Base-by-base conservation (phyloP, 2,888 invertebrate species). In the Philaethria dido region DNA sequence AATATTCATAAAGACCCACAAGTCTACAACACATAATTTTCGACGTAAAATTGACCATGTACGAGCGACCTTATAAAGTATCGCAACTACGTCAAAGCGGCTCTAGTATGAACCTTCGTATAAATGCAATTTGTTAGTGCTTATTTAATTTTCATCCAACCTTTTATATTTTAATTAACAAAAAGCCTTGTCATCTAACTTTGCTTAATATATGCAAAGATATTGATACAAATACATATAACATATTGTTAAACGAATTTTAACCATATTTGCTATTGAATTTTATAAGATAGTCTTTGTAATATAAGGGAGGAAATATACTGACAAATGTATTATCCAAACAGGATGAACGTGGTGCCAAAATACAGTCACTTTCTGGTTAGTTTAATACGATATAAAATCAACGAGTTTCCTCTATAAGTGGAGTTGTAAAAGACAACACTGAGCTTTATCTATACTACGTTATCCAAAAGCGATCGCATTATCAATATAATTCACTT, bases 81-180 rank as follows among this genome's bases (percentile, higher is more conserved):
- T 74, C 72, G 73, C 75, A 72, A 73, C 72, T 74, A 74, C 72
- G 75, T 77, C 77, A 80, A 81, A 80, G 78, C 76, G 74, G 73
- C 74, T 75, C 68, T 72, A 77, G 78, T 77, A 78, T 74, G 74
- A 77, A 75, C 75, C 77, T 76, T 73, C 71, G 73, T 80, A 79
- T 75, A 77, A 81, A 79, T 78, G 77, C 80, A 82, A 83, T 83
- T 82, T 79, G 80, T 77, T 78, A 79, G 78, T 80, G 80, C 82
- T 83, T 82, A 81, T 83, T 85, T 82, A 83, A 83, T 84, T 84
- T 85, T 79, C 80, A 80, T 79, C 78, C 75, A 77, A 77, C 74
- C 73, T 81, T 81, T 80, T 77, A 79, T 80, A 78, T 77, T 82
- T 82, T 83, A 84, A 85, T 85, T 83, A 83, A 82, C 80, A 77